Base-by-base conservation (phyloP, 2,888 invertebrate genomes). In the Lampropteryx suffumata region DNA sequence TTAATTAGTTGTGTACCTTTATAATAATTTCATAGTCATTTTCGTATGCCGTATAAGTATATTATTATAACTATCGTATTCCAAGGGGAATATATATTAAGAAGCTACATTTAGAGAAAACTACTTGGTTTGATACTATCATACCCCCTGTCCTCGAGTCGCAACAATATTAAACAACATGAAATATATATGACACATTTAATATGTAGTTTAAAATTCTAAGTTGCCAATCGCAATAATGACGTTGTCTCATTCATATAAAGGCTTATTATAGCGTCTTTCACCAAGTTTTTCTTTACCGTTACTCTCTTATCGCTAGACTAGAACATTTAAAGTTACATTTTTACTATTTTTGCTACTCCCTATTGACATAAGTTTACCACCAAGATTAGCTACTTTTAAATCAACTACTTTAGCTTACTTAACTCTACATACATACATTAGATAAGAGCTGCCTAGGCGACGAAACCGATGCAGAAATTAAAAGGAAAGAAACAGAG, bases 341-440 rank as follows among this genome's bases (percentile, higher is more conserved):
- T 79, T 78, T 17, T 82, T 79, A 75, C 79, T 87, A 82, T 81
- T 78, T 79, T 72, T 45, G 64, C 90, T 88, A 87, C 82, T 79
- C 71, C 74, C 86, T 88, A 87, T 84, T 74, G 85, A 89, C 89
- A 88, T 88, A 89, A 89, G 88, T 89, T 90, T 89, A 90, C 90
- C 90, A 90, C 76, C 90, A 88, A 90, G 73, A 53, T 76, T 78
- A 76, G 73, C 86, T 86, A 85, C 84, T 76, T 65, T 74, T 78
- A 73, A 74, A 60, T 68, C 64, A 55, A 73, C 85, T 82, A 86
- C 82, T 49, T 85, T 84, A 84, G 69, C 76, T 82, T 86, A 87
- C 74, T 82, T 88, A 80, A 74, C 88, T 88, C 90, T 90, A 90
- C 90, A 90, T 90, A 90, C 89, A 90, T 90, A 90, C 89, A 88